Percentiles rank a stretch among this genome's conserved stretches.
Conservation (phyloP, 37 sponge, comb jelly and placozoan species). For the Ianthella basta region DNA sequence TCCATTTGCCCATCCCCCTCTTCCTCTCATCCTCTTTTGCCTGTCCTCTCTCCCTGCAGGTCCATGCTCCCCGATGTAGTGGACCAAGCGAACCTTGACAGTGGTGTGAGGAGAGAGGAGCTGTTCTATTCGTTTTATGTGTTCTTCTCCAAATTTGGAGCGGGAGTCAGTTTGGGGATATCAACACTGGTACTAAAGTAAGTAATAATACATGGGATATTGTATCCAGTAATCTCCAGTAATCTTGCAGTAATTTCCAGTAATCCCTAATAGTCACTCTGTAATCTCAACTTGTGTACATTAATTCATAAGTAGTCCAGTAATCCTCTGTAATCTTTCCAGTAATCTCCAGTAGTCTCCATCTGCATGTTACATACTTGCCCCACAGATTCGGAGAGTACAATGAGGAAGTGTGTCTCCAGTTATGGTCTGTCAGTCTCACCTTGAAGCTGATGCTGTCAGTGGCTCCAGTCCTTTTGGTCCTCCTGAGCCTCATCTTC, state of each 20-base stretch:
- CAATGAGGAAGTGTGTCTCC: slow-evolving; percentile 66
- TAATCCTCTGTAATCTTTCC: background rate
- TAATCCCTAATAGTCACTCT: no score
- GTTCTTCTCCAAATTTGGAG: slow-evolving; percentile 82
- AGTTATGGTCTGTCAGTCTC: slow-evolving; percentile 60
- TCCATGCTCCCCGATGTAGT: slow-evolving; percentile 96
- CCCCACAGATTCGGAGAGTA: slow-evolving; percentile 72
- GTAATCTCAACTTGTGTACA: no score
- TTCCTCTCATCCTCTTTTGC: background rate
- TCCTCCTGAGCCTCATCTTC: slow-evolving; percentile 59
- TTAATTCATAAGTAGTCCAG: no score
- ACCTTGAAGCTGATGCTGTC: slow-evolving; percentile 70
- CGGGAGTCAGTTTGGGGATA: slow-evolving; percentile 83
- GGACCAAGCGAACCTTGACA: slow-evolving; percentile 55
- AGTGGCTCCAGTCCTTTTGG: slow-evolving; percentile 66
- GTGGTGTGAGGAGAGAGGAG: slow-evolving; percentile 78
- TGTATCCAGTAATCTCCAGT: background rate
- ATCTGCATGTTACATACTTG: no score
- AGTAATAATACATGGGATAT: slow-evolving; percentile 7
- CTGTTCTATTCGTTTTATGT: slow-evolving; percentile 93
- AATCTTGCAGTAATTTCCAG: background rate
- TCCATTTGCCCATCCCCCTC: background rate
- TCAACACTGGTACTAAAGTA: slow-evolving; percentile 79
- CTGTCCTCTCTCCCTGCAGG: slow-evolving; percentile 41
- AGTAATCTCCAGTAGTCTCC: no score